Base-by-base conservation (phyloP, 2,113 vertebrate genomes). In the Paralichthys olivaceus region DNA sequence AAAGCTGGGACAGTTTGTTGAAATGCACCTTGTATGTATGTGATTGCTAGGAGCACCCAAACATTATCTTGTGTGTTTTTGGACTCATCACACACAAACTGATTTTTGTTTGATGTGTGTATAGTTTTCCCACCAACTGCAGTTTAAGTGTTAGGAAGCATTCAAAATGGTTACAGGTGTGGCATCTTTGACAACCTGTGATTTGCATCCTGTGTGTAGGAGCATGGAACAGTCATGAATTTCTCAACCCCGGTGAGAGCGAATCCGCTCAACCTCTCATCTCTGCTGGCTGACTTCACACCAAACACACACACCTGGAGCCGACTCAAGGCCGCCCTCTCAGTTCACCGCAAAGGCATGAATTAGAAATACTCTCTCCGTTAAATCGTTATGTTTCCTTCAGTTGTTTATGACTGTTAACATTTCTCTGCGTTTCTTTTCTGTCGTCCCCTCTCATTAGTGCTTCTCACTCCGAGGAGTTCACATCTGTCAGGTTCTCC, bases 311-410 rank as follows among this genome's bases (percentile, higher is more conserved):
- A 92, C 45, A 93, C 84, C 68, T 95, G 94, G 94, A 93, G 93
- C 47, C 88, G 93, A 6, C 89, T 95, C 28, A 95, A 95, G 83
- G 93, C 94, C 0, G 87, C 92, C 4, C 89, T 94, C 25, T 94
- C 93, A 3, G 73, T 95, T 43, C 94, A 95, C 74, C 94, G 93
- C 78, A 95, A 92, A 83, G 89, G 71, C 34, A 90, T 28, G 11
- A 89, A 8, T n/a, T 88, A 66, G 26, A 45, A 4, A 14, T 6
- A 17, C 43, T 7, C 7, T 12, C 20, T 6, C 12, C 4, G 28
- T 25, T 49, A 49, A 19, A 1, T 1, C n/a, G 20, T 7, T 58
- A 1, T 25, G 20, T 5, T 58, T 34, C 32, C 29, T 32, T 7
- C 29, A 5, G 29, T 32, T 32, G 34, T 37, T 37, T 11, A 11